These are phyloP conservation scores for Trichogramma dendrolimi DNA, from an alignment of 2,888 invertebrate species.

Conservation along the genomic window DNA sequence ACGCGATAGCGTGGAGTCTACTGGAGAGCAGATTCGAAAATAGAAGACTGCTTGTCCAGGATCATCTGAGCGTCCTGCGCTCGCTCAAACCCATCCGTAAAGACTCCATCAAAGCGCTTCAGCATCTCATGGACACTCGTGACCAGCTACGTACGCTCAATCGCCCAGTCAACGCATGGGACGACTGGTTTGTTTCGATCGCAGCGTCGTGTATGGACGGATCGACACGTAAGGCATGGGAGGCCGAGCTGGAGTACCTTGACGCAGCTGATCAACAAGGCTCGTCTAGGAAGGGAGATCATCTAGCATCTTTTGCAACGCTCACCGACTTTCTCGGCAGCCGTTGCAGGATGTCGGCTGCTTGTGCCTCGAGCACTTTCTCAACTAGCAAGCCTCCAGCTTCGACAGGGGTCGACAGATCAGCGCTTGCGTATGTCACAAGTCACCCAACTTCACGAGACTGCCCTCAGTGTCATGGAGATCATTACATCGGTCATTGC, in stretches of 20 bases:
- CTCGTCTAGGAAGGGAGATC: too few species aligned
- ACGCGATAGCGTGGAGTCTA: not conserved
- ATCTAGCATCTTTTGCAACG: too few species aligned
- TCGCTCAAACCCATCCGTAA: not conserved
- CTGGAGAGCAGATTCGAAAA: not conserved
- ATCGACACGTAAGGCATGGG: not conserved
- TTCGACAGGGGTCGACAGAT: too few species aligned
- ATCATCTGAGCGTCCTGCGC: not conserved
- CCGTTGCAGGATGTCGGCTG: too few species aligned
- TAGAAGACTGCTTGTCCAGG: not conserved
- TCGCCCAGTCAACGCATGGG: conserved; percentile 3
- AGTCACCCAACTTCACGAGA: too few species aligned
- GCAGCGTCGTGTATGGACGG: not conserved
- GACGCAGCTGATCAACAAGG: not conserved
- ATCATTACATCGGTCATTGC: too few species aligned
- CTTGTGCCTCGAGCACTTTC: too few species aligned
- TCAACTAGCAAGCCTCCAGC: too few species aligned
- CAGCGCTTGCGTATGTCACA: too few species aligned
- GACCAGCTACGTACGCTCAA: not conserved
- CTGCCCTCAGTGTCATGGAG: too few species aligned
- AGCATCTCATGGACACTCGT: not conserved
- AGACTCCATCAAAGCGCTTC: not conserved
- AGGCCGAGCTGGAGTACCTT: not conserved
- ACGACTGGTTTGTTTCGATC: too few species aligned
- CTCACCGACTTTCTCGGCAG: too few species aligned